phyloP scores from a whole-genome alignment of 2,888 invertebrate genomes.

The Oxycera nigricornis region DNA sequence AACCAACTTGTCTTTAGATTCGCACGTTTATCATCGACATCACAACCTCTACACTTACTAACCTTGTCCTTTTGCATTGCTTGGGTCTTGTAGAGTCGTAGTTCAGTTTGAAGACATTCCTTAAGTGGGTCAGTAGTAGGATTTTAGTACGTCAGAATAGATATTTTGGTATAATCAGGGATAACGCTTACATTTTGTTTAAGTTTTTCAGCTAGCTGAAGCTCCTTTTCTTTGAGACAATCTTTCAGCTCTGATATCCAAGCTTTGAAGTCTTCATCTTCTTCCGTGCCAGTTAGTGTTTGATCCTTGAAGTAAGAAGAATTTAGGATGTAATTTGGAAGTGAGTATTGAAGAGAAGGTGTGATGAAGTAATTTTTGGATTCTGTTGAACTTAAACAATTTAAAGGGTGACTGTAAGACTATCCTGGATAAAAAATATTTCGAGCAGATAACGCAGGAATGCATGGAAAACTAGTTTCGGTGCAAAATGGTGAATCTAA shows the following conservation, averaged over 20 bases:
- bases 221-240: conserved; percentile 33
- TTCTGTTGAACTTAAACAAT: no score
- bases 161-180: background rate
- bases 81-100: conserved; percentile 30
- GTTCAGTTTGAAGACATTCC: conserved; percentile 43
- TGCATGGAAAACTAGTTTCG: no score
- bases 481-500: no score
- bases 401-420: no score
- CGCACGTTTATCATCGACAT: background rate
- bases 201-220: conserved; percentile 15
- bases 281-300: conserved; percentile 1
- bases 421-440: no score
- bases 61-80: conserved; percentile 44
- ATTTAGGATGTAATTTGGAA: background rate
- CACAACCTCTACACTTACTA: conserved; percentile 34
- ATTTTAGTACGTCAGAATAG: background rate
- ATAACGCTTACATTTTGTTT: conserved; percentile 42
- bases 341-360: background rate
- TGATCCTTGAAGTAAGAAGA: background rate
- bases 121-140: background rate
- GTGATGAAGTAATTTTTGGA: background rate
- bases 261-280: conserved; percentile 39
- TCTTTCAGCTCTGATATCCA: conserved; percentile 40
- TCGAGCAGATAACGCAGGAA: no score
- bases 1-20: conserved; percentile 39